These are phyloP conservation scores for Tholera decimalis DNA, from an alignment of 2,888 invertebrate genomes.

Conservation along the genomic window DNA sequence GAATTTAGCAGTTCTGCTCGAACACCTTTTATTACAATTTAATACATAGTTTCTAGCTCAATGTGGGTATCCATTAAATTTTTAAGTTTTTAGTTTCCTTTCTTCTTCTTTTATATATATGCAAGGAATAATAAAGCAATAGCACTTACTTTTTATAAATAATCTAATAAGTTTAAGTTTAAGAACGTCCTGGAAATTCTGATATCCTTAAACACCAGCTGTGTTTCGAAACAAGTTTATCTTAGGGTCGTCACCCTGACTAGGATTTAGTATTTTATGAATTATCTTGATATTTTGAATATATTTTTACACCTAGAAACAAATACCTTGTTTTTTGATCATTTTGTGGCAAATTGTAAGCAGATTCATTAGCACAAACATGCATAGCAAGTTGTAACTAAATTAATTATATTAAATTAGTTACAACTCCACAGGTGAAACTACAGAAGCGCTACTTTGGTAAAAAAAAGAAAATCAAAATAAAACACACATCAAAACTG, in stretches of 20 bases:
- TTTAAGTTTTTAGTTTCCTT: constrained; percentile 10
- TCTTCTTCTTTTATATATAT: constrained; percentile 10
- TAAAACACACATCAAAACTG: constrained; percentile 93
- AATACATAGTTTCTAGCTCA: not conserved
- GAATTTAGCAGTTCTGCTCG: not conserved
- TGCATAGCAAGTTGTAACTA: constrained; percentile 76
- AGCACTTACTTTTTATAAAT: constrained; percentile 23
- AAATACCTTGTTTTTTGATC: constrained; percentile 22
- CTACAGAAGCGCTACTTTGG: constrained; percentile 83
- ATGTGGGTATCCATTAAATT: constrained; percentile 3
- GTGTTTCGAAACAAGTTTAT: not conserved
- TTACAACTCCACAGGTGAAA: constrained; percentile 67
- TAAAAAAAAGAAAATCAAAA: constrained; percentile 86
- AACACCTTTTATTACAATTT: not conserved
- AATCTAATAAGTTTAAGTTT: constrained; percentile 15
- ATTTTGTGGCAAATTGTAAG: constrained; percentile 30
- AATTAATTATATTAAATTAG: constrained; percentile 76
- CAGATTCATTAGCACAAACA: constrained; percentile 86
- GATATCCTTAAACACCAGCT: constrained; percentile 3
- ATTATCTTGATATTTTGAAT: constrained; percentile 9
- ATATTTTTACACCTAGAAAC: constrained; percentile 41
- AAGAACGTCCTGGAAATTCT: constrained; percentile 21
- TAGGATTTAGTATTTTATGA: constrained; percentile 16
- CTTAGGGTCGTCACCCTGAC: not conserved
- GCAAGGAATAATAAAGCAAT: constrained; percentile 15